Evolutionary conservation across 2,797 vertebrate species (phyloP).

Genomic region (Loris lydekkerianus): DNA sequence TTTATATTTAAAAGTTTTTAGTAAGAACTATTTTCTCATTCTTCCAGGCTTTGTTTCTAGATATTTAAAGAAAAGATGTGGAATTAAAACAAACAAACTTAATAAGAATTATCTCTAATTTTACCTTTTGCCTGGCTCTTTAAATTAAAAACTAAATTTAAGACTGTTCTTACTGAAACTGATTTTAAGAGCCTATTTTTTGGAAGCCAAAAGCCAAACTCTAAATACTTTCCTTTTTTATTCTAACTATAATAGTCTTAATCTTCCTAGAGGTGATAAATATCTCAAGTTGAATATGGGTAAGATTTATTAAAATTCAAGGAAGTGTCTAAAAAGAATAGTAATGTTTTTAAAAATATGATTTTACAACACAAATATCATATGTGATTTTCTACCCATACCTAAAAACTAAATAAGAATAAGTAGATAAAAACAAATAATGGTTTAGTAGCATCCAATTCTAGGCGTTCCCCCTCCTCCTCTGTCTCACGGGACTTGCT

Average conservation of each 20-base stretch:
- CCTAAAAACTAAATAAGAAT: slow-evolving; percentile 32
- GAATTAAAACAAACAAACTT: not conserved
- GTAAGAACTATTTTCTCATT: not conserved
- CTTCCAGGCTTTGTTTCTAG: not conserved
- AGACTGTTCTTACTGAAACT: not conserved
- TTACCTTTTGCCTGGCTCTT: slow-evolving; percentile 20
- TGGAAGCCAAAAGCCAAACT: slow-evolving; percentile 43
- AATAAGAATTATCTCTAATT: not conserved
- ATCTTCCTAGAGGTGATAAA: not conserved
- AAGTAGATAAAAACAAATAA: not conserved
- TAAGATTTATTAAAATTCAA: not conserved
- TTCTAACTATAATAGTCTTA: not conserved
- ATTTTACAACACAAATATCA: slow-evolving; percentile 10
- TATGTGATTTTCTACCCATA: not conserved
- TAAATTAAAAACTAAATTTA: slow-evolving; percentile 35
- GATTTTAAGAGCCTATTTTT: slow-evolving; percentile 7
- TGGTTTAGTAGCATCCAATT: not conserved
- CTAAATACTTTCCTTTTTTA: not conserved
- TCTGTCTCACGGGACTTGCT: not conserved
- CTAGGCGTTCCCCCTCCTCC: not conserved
- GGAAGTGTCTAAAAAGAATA: not conserved
- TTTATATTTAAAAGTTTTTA: slow-evolving; percentile 32
- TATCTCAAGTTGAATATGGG: not conserved
- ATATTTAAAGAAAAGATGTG: slow-evolving; percentile 26
- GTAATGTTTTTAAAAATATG: slow-evolving; percentile 11